A percentile compares a stretch with the other conserved stretches of the same genome.
phyloP scores from a whole-genome alignment of 2,113 vertebrate species.

The Xiphophorus maculatus region DNA sequence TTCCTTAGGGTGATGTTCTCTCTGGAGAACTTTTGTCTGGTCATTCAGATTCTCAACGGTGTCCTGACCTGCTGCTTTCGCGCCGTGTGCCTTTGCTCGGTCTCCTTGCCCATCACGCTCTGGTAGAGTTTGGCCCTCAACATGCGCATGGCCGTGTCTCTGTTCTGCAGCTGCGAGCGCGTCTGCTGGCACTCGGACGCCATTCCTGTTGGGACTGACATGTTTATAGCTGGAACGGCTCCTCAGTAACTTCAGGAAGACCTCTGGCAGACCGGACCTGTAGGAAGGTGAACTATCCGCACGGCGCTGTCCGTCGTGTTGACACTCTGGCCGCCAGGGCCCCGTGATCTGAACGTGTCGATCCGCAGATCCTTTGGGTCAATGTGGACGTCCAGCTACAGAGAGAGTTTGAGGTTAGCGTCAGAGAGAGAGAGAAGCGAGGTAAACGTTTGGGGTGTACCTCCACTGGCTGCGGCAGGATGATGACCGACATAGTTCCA shows the following conservation, averaged over 20 bases:
- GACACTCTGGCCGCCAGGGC: slow-evolving; percentile 93
- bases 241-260: background rate
- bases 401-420: background rate
- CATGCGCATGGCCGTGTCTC: slow-evolving; percentile 84
- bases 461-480: slow-evolving; percentile 89
- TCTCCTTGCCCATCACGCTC: slow-evolving; percentile 80
- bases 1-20: too few species aligned
- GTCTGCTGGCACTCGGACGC: slow-evolving; percentile 91
- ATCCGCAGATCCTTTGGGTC: slow-evolving; percentile 88
- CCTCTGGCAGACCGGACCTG: slow-evolving; percentile 75
- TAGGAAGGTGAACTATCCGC: slow-evolving; percentile 89
- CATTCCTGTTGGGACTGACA: slow-evolving; percentile 76
- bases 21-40: too few species aligned
- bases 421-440: background rate
- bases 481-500: slow-evolving; percentile 91
- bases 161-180: slow-evolving; percentile 91
- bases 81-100: slow-evolving; percentile 74
- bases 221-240: background rate
- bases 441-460: slow-evolving; percentile 65
- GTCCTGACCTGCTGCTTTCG: slow-evolving; percentile 88
- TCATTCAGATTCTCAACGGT: background rate
- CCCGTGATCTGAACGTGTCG: slow-evolving; percentile 91
- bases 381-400: slow-evolving; percentile 87
- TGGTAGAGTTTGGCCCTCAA: slow-evolving; percentile 87
- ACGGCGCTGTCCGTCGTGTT: slow-evolving; percentile 96